Percentiles rank a stretch among this genome's conserved stretches.
Evolutionary conservation across 2,113 vertebrate species (phyloP).

Genomic region (Colossoma macropomum): DNA sequence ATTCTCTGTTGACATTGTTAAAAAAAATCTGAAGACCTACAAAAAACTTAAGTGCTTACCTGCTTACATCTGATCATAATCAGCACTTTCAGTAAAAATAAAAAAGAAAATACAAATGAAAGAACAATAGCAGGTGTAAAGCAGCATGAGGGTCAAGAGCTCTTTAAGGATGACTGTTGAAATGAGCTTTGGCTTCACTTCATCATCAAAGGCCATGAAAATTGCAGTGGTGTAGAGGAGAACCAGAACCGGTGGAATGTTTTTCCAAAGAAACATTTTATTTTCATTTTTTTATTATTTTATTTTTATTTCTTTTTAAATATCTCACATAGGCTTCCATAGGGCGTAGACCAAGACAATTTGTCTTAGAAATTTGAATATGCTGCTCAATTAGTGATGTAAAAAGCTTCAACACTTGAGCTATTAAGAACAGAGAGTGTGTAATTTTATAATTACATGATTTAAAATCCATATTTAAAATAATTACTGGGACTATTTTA

Average conservation of each 20-base stretch:
- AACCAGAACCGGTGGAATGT: background rate
- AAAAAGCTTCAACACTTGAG: too few relatives aligned
- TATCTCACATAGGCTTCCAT: too few relatives aligned
- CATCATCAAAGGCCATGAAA: background rate
- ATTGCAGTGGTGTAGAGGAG: background rate
- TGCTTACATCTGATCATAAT: background rate
- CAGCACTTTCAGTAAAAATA: background rate
- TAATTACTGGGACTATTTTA: too few relatives aligned
- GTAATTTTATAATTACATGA: too few relatives aligned
- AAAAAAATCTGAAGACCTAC: background rate
- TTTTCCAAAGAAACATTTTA: background rate
- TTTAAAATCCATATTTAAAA: too few relatives aligned
- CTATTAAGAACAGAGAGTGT: too few relatives aligned
- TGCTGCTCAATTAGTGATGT: too few relatives aligned
- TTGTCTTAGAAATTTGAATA: too few relatives aligned
- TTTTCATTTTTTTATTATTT: too few relatives aligned
- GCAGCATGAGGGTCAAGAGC: background rate
- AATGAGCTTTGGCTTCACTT: background rate
- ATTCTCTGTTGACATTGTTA: slow-evolving; percentile 12
- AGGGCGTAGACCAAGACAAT: too few relatives aligned
- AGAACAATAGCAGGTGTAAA: background rate
- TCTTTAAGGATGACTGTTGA: background rate
- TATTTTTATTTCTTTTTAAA: too few relatives aligned
- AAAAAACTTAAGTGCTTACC: background rate
- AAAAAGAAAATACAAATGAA: background rate